Conservation (phyloP, 2,888 invertebrate genomes). For the Lepeophtheirus nordmannii region DNA sequence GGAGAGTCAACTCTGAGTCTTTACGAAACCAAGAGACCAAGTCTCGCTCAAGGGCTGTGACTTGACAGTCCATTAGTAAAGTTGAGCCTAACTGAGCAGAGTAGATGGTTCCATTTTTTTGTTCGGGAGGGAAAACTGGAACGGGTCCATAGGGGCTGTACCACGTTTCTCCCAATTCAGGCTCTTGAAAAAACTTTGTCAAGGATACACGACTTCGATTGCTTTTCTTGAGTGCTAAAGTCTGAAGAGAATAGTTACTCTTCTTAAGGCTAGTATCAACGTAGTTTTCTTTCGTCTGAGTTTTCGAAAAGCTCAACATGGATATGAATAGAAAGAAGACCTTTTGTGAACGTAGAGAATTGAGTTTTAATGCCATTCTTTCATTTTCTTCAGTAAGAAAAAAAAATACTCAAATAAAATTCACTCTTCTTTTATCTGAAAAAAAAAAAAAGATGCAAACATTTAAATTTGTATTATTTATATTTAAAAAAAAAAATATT, state of each 20-base stretch:
- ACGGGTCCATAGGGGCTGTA: slow-evolving; percentile 18
- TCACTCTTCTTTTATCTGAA: no score
- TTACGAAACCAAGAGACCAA: slow-evolving; percentile 18
- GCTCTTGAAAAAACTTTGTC: slow-evolving; percentile 20
- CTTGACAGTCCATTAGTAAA: slow-evolving; percentile 12
- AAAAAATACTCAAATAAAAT: no score
- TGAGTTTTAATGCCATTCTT: no score
- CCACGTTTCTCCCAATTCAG: slow-evolving; percentile 14
- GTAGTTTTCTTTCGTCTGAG: no score
- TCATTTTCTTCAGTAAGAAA: no score
- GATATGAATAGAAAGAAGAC: no score
- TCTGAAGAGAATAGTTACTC: neutral
- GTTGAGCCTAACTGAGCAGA: slow-evolving; percentile 1
- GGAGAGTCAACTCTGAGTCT: neutral
- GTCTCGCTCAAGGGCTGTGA: slow-evolving; percentile 19
- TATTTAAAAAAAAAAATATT: no score
- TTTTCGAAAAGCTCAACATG: no score
- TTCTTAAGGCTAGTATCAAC: no score
- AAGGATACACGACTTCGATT: slow-evolving; percentile 5
- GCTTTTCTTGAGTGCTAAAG: neutral
- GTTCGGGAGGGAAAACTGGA: slow-evolving; percentile 8
- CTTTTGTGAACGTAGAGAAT: no score
- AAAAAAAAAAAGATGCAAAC: no score
- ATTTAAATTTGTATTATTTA: no score
- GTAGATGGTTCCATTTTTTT: slow-evolving; percentile 14